A percentile compares a stretch with the other conserved stretches of the same genome.
These are phyloP conservation scores for Hydrophis major DNA, from an alignment of 2,797 vertebrate species.

Conservation along the genomic window DNA sequence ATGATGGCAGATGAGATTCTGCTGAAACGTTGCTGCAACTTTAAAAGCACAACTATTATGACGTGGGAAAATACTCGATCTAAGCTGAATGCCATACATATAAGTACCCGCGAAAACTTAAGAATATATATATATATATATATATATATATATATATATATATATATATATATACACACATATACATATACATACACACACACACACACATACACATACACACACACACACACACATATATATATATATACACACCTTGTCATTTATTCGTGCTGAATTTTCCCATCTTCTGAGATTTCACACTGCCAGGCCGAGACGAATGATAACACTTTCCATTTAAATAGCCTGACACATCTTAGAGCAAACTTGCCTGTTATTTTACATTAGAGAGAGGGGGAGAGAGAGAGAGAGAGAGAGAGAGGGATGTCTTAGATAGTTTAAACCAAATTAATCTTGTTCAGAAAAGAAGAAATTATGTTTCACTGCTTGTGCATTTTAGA, in stretches of 20 bases:
- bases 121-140: too few relatives aligned
- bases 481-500: constrained; percentile 11
- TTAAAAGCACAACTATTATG: too few relatives aligned
- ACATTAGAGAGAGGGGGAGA: background rate
- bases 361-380: background rate
- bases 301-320: constrained; percentile 10
- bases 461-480: background rate
- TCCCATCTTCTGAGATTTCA: constrained; percentile 40
- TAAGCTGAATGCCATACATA: too few relatives aligned
- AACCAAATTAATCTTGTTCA: constrained; percentile 21
- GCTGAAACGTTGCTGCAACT: too few relatives aligned
- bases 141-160: too few relatives aligned
- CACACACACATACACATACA: too few relatives aligned
- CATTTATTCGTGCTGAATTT: constrained; percentile 35
- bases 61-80: too few relatives aligned
- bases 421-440: background rate
- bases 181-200: too few relatives aligned
- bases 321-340: constrained; percentile 42
- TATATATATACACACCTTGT: constrained; percentile 1
- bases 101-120: too few relatives aligned
- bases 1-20: too few relatives aligned
- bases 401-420: background rate
- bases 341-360: constrained; percentile 18
- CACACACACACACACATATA: too few relatives aligned
- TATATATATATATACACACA: too few relatives aligned